Percentiles rank a stretch among this genome's conserved stretches.
Conservation (phyloP, 2,888 invertebrate genomes). For the Abrostola triplasia region DNA sequence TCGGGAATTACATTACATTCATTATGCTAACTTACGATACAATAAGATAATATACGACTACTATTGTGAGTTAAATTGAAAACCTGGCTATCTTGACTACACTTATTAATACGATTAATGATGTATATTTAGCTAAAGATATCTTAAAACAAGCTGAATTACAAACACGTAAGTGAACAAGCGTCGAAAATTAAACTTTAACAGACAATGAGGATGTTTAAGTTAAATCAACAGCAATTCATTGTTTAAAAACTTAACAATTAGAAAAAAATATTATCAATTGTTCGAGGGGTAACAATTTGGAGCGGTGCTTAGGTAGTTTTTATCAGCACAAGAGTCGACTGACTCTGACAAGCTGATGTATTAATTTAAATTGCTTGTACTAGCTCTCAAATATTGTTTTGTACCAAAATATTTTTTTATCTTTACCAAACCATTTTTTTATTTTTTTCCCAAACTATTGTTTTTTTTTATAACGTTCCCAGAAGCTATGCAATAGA, state of each 20-base stretch:
- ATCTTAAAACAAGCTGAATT: constrained; percentile 75
- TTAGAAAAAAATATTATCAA: constrained; percentile 46
- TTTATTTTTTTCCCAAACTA: not conserved
- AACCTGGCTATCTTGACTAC: constrained; percentile 88
- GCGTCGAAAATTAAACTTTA: constrained; percentile 75
- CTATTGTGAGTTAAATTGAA: constrained; percentile 85
- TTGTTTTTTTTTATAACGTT: too few relatives aligned
- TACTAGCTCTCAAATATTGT: not conserved
- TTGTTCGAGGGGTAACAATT: not conserved
- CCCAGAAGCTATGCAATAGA: too few relatives aligned
- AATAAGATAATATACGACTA: constrained; percentile 76
- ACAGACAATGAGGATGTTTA: constrained; percentile 86
- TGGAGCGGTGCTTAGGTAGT: too few relatives aligned
- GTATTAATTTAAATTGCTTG: too few relatives aligned
- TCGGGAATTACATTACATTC: constrained; percentile 84
- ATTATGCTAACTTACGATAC: constrained; percentile 81
- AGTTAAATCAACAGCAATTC: constrained; percentile 85
- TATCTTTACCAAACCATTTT: not conserved
- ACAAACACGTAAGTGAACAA: constrained; percentile 79
- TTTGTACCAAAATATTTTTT: not conserved
- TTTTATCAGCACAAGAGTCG: too few relatives aligned
- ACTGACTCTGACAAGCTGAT: not conserved
- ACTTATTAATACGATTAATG: constrained; percentile 82
- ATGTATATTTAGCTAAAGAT: constrained; percentile 86
- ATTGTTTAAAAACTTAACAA: constrained; percentile 85